These are phyloP conservation scores for Chlamydotis undulata DNA, from an alignment of 2,113 vertebrate species.

Conservation along the genomic window DNA sequence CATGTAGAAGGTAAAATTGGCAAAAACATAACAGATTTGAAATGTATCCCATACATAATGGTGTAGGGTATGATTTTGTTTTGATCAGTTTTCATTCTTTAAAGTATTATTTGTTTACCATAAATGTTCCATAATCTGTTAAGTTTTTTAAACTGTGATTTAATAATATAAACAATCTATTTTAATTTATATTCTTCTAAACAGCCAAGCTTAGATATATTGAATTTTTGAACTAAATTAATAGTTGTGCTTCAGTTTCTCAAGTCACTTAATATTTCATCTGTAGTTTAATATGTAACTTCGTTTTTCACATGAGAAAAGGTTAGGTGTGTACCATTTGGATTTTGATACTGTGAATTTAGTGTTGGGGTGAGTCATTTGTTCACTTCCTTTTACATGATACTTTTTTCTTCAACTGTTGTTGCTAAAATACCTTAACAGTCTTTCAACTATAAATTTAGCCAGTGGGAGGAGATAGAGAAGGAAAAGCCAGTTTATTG, in stretches of 20 bases:
- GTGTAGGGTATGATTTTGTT: slow-evolving; percentile 78
- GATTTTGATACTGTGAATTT: slow-evolving; percentile 58
- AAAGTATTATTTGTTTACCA: slow-evolving; percentile 77
- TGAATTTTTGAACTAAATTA: slow-evolving; percentile 61
- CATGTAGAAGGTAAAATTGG: slow-evolving; percentile 97
- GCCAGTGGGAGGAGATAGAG: slow-evolving; percentile 27
- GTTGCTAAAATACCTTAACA: not conserved
- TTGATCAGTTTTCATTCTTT: slow-evolving; percentile 82
- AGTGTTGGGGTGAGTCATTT: slow-evolving; percentile 35
- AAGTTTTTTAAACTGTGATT: slow-evolving; percentile 71
- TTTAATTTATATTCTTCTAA: slow-evolving; percentile 61
- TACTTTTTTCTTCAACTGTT: slow-evolving; percentile 15
- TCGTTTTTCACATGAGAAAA: slow-evolving; percentile 61
- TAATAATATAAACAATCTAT: slow-evolving; percentile 67
- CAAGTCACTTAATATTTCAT: slow-evolving; percentile 64
- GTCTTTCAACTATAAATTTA: not conserved
- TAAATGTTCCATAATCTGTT: slow-evolving; percentile 83
- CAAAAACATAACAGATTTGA: slow-evolving; percentile 81
- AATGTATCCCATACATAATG: slow-evolving; percentile 83
- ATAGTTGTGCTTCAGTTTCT: slow-evolving; percentile 65
- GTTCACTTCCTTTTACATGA: slow-evolving; percentile 37
- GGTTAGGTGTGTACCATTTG: slow-evolving; percentile 59
- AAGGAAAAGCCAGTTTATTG: slow-evolving; percentile 55
- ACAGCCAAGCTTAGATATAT: slow-evolving; percentile 65
- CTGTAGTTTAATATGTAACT: slow-evolving; percentile 58